Base-by-base conservation (phyloP, 2,113 vertebrate genomes). In the Mastomys coucha region DNA sequence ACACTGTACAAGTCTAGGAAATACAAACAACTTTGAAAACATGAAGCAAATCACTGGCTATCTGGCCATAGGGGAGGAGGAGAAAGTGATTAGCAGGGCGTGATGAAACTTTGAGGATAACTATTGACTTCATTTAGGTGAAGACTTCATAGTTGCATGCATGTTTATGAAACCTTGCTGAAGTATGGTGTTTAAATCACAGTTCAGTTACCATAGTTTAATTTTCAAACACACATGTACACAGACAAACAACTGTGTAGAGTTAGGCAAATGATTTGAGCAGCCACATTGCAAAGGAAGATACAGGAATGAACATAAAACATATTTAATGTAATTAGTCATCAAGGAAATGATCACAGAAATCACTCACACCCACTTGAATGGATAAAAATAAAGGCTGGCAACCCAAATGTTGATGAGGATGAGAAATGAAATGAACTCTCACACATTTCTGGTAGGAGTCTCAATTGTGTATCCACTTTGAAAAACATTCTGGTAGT, bases 301-400 rank as follows among this genome's bases (percentile, higher is more conserved):
- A 49, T 72, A 70, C 7, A 90, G n/a, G 88, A 96, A 92, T 77
- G 63, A 67, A 58, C 77, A 93, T 91, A 91, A 95, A 91, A 82
- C 84, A 93, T 53, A 86, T 1, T 58, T 81, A 84, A 95, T 91
- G 19, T 81, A 39, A 89, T 91, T 96, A 93, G 81, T 97, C 95
- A 97, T 81, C 76, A 81, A 94, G 42, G 56, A 95, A 75, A 92
- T 76, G 67, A 95, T 96, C 53, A 93, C 67, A 96, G 87, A 91
- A 95, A 73, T 72, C 39, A 91, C 82, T 91, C 49, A 56, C 84
- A 88, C 89, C 89, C 81, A 93, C 80, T 89, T 70, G 76, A 91
- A 80, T 77, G 72, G 91, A 85, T 96, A 96, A 95, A 97, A 96
- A 95, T 93, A 97, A 95, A 96, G 76, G 49, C 45, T 89, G 89